phyloP scores from a whole-genome alignment of 2,113 vertebrate species.

The Danionella cerebrum region DNA sequence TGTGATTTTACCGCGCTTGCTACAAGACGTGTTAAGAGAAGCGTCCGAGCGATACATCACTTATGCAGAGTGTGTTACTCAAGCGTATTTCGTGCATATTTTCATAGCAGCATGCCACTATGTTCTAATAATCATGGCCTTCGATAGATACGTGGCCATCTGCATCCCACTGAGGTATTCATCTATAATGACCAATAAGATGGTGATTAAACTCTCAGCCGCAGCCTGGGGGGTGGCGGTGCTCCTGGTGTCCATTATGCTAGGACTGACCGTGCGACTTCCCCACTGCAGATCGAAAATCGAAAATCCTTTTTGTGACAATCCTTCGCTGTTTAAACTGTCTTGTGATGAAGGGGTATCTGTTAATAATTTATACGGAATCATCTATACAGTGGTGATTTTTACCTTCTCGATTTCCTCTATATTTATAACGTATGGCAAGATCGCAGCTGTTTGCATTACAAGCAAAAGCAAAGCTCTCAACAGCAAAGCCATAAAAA shows the following conservation, averaged over 20 bases:
- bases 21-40: constrained; percentile 36
- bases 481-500: constrained; percentile 44
- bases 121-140: constrained; percentile 56
- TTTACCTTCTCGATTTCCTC: constrained; percentile 44
- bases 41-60: constrained; percentile 40
- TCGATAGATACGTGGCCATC: constrained; percentile 60
- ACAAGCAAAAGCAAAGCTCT: constrained; percentile 45
- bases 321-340: constrained; percentile 56
- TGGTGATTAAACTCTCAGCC: constrained; percentile 43
- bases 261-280: constrained; percentile 48
- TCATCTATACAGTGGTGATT: constrained; percentile 43
- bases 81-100: constrained; percentile 49
- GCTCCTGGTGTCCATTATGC: constrained; percentile 39
- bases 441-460: constrained; percentile 48
- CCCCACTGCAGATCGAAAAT: constrained; percentile 49
- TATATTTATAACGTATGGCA: constrained; percentile 50
- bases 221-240: constrained; percentile 48
- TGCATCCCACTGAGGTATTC: constrained; percentile 52
- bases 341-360: constrained; percentile 47
- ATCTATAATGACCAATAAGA: constrained; percentile 48
- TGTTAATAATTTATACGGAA: constrained; percentile 54
- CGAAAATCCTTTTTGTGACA: constrained; percentile 46
- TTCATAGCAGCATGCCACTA: constrained; percentile 41
- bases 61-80: constrained; percentile 46
- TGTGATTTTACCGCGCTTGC: constrained; percentile 37